Base-by-base conservation (phyloP, 1,140 invertebrate genomes). In the Lordiphosa mommai region DNA sequence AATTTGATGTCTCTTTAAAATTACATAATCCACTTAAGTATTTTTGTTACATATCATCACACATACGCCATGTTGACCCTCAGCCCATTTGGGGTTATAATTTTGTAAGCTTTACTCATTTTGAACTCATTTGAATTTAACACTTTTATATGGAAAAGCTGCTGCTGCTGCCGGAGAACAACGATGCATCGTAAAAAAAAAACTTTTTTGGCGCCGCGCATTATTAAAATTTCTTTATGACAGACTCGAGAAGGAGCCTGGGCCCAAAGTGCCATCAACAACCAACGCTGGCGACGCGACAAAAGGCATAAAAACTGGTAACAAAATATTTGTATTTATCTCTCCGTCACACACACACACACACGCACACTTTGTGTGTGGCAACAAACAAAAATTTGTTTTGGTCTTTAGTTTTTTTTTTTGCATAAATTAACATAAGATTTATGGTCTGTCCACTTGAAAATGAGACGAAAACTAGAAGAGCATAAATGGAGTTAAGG, bases 171-270 rank as follows among this genome's bases (percentile, higher is more conserved):
- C n/a, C 55, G 41, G 44, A 14, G 23, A 32, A 33, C 34, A 16
- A 5, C 12, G 30, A 20, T 53, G 27, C 30, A 38, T 46, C 43
- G 65, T 71, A 33, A 27, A 46, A 33, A 68, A 65, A 57, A 82
- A 84, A 84, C 59, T 58, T 84, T 80, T 86, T 86, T 82, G 74
- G 80, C 80, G 80, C 80, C 80, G 67, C 80, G 76, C 80, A 86
- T 86, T 86, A 86, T 86, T 86, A 86, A 86, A 82, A 82, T 86
- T 68, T 76, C 72, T 85, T 84, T 84, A 84, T 84, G 77, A 84
- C 77, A 85, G 72, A 58, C n/a, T n/a, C 77, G 72, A 77, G 71
- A 63, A 56, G 55, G 27, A 36, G 40, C n/a, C 14, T 27, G 6
- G 72, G 61, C 53, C 67, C 56, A 72, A 59, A 74, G 68, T 69